These are phyloP conservation scores for Phymatocera aterrima DNA, from an alignment of 2,888 invertebrate species.

Conservation along the genomic window DNA sequence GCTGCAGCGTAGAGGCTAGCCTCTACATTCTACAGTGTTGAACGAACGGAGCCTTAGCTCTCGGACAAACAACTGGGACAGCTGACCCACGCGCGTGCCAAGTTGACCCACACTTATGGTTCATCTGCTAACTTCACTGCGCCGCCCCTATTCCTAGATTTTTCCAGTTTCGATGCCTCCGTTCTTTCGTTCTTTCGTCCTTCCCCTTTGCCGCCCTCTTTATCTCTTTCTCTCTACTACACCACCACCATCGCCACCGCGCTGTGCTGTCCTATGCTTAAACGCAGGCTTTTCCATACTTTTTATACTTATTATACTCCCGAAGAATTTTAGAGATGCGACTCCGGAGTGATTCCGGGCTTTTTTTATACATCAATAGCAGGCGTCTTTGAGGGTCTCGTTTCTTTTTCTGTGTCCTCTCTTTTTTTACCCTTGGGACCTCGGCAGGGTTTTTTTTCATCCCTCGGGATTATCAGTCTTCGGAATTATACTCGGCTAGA, in stretches of 20 bases:
- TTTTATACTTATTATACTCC: neutral
- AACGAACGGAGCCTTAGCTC: slow-evolving; percentile 22
- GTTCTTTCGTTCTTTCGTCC: neutral
- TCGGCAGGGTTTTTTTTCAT: too few species aligned
- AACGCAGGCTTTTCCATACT: neutral
- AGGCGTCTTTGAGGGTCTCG: neutral
- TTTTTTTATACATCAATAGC: slow-evolving; percentile 20
- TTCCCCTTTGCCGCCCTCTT: too few species aligned
- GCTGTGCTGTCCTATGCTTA: too few species aligned
- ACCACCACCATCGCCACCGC: too few species aligned
- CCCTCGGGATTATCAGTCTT: neutral
- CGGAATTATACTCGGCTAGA: too few species aligned
- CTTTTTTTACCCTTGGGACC: neutral
- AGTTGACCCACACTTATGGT: slow-evolving; percentile 72
- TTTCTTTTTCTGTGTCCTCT: neutral
- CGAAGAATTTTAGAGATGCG: neutral
- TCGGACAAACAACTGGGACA: slow-evolving; percentile 71
- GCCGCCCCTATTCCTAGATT: slow-evolving; percentile 58
- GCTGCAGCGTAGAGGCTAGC: too few species aligned
- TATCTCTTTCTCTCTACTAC: too few species aligned
- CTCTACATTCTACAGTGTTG: too few species aligned
- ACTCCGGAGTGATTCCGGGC: neutral
- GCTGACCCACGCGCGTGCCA: slow-evolving; percentile 72
- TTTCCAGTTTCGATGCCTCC: slow-evolving; percentile 13
- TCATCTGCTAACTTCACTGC: slow-evolving; percentile 68